Base-by-base conservation (phyloP, 2,797 vertebrate species). In the Dendrocincla tyrannina region DNA sequence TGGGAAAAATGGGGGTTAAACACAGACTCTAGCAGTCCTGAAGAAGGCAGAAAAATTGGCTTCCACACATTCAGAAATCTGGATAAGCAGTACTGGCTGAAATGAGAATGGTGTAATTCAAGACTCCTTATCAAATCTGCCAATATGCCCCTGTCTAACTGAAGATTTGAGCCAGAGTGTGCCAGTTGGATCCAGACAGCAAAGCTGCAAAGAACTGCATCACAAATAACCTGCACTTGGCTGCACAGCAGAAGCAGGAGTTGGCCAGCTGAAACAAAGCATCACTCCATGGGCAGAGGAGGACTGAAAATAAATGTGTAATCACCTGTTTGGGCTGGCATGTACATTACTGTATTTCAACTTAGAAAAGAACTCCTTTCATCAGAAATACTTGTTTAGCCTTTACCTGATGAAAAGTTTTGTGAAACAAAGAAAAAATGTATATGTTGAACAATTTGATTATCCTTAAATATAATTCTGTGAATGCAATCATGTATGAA, bases 401-500 rank as follows among this genome's bases (percentile, higher is more conserved):
- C 33, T 52, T 74, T 52, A 66, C 35, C 72, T 33, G 7, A 50
- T 41, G 25, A 75, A 64, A 74, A 59, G 11, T 37, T 74, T 66
- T 22, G 13, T 50, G 35, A 85, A 69, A 69, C 44, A 67, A 46
- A 67, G n/a, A 17, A 64, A 25, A 75, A 63, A 46, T 7, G 4
- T 7, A 49, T 14, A 46, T 9, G 10, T 22, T 22, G 30, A 78
- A 81, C 33, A 52, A 52, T 22, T 3, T 30, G 4, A 33, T 60
- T 42, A 72, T 78, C n/a, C 12, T 68, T 30, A 73, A 28, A 22
- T 30, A 56, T 17, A 27, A 10, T 41, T 82, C 19, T 41, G 42
- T 63, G 25, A 89, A 69, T 11, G 20, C 5, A 53, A 41, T 28
- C 4, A 67, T 23, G 0, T 18, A 28, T 0, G 0, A 95, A 42